Conservation (phyloP, 1,140 invertebrate species). For the Calliphora vicina region DNA sequence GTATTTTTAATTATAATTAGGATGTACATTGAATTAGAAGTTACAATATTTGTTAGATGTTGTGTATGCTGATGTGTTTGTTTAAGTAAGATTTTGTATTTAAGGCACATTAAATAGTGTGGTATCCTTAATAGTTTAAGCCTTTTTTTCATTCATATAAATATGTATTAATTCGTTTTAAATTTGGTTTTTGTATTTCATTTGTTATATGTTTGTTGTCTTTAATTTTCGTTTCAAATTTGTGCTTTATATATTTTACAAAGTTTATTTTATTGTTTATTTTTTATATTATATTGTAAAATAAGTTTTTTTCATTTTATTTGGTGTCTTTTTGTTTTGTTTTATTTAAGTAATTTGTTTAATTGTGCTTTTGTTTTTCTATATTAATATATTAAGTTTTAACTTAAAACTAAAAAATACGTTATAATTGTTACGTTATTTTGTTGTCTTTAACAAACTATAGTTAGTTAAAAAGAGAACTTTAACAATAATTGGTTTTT, state of each 20-base stretch:
- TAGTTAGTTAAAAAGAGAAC: not conserved
- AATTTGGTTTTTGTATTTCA: not conserved
- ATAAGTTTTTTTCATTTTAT: not conserved
- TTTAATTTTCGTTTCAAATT: not conserved
- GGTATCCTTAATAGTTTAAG: not conserved
- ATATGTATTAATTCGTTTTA: not conserved
- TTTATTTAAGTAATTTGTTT: not conserved
- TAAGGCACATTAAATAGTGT: slow-evolving; percentile 11
- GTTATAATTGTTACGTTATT: not conserved
- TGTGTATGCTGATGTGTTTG: not conserved
- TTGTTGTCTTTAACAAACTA: not conserved
- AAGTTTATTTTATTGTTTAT: not conserved
- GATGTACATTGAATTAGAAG: too few species aligned
- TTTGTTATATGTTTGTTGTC: not conserved
- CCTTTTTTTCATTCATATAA: not conserved
- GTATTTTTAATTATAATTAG: too few species aligned
- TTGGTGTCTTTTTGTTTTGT: slow-evolving; percentile 22
- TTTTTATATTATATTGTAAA: slow-evolving; percentile 13
- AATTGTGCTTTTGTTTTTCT: slow-evolving; percentile 14
- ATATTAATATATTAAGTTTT: not conserved
- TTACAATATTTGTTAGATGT: too few species aligned
- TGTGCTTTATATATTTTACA: not conserved
- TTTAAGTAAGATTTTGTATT: not conserved
- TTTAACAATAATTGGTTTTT: not conserved
- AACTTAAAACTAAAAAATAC: not conserved